Conservation (phyloP, 2,797 vertebrate genomes). For the Brachymystax lenok region DNA sequence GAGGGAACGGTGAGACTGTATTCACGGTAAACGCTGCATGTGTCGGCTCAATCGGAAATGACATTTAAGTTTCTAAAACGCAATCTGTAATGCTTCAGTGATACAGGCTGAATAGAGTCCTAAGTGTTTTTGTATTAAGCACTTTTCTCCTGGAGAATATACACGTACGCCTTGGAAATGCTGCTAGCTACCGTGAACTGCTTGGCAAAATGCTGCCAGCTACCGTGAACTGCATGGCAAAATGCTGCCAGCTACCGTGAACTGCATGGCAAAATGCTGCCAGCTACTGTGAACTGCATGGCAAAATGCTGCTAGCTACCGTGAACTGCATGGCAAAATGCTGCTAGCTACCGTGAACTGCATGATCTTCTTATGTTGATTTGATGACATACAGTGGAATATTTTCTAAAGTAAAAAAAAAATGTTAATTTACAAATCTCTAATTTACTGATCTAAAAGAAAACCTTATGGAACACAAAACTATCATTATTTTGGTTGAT, state of each 20-base stretch:
- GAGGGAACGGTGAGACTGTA: slow-evolving; percentile 17
- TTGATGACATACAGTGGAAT: slow-evolving; percentile 57
- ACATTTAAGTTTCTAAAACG: no score
- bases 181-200: neutral
- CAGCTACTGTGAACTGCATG: slow-evolving; percentile 20
- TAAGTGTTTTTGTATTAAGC: no score
- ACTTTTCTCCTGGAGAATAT: neutral
- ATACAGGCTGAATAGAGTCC: no score
- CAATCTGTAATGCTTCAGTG: no score
- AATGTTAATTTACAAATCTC: slow-evolving; percentile 76
- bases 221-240: no score
- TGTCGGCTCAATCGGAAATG: no score
- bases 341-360: neutral
- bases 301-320: slow-evolving; percentile 16
- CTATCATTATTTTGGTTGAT: slow-evolving; percentile 67
- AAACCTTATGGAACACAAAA: slow-evolving; percentile 61
- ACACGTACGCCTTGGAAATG: neutral
- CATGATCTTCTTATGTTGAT: slow-evolving; percentile 43
- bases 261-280: slow-evolving; percentile 12
- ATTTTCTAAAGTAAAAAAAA: slow-evolving; percentile 67
- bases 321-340: slow-evolving; percentile 40
- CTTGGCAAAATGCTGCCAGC: no score
- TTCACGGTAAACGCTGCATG: no score
- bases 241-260: no score
- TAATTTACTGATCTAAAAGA: slow-evolving; percentile 67